Percentiles rank a stretch among this genome's conserved stretches.
These are phyloP conservation scores for Phataginus tetradactyla DNA, from an alignment of 2,797 vertebrate genomes.

Conservation along the genomic window DNA sequence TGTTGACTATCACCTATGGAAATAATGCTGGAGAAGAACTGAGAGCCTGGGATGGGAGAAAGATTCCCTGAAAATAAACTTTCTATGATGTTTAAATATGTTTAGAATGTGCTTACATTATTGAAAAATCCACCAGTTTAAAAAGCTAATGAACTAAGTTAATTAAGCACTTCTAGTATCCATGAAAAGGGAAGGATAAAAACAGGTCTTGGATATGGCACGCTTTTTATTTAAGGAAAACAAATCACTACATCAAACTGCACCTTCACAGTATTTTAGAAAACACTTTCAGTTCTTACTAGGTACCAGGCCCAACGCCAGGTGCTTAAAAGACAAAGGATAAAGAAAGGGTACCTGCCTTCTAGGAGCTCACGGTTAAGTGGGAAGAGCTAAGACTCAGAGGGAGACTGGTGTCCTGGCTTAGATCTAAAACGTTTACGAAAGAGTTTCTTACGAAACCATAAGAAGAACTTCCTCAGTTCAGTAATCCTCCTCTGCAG, in stretches of 20 bases:
- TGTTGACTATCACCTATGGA: background rate
- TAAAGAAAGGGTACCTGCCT: background rate
- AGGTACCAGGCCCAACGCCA: background rate
- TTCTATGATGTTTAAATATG: background rate
- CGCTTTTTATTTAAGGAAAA: background rate
- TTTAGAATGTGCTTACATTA: background rate
- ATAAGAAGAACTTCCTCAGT: background rate
- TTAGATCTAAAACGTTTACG: background rate
- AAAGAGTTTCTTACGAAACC: background rate
- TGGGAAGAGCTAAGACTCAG: background rate
- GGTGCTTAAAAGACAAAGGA: background rate
- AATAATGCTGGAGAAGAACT: background rate
- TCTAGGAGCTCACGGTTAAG: background rate
- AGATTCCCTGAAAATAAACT: background rate
- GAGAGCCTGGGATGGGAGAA: background rate
- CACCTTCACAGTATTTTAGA: background rate
- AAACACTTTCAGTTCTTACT: background rate
- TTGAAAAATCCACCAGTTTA: background rate
- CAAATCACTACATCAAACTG: background rate
- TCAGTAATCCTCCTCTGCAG: background rate
- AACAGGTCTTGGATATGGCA: background rate
- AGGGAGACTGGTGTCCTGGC: background rate
- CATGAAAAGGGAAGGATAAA: conserved; percentile 13
- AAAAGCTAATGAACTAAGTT: background rate
- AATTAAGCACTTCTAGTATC: background rate